Base-by-base conservation (phyloP, 2,888 invertebrate genomes). In the Rhyacophila evoluta region DNA sequence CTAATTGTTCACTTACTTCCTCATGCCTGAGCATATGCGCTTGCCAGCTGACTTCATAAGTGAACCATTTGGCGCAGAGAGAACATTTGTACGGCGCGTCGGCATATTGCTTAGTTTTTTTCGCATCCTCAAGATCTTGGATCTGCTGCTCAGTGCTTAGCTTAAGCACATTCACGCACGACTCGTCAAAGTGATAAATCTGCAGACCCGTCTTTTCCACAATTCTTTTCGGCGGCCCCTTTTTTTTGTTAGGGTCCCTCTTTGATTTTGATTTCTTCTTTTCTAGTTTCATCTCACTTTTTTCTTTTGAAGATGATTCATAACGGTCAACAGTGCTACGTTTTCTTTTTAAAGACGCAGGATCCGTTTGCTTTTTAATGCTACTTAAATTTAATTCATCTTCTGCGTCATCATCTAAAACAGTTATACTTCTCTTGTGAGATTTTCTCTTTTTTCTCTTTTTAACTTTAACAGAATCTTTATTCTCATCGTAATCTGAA, bases 1-100 rank as follows among this genome's bases (percentile, higher is more conserved):
- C n/a, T n/a, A n/a, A n/a, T n/a, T n/a, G n/a, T n/a, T n/a, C 10
- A 69, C 69, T 69, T n/a, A 69, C 69, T 15, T 69, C 69, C 29
- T 69, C 33, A 29, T 69, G 69, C 28, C 33, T 28, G 6, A 69
- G 29, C 29, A 69, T 28, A 29, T 69, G 69, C 0, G 69, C 69
- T n/a, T 33, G 28, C 29, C 28, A 33, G 28, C 69, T 33, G 12
- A 69, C 29, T 33, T 69, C 69, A 29, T 69, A 69, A 6, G 69
- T 69, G 28, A 69, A 69, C 69, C 69, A 69, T 3, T 69, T 69
- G 28, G 69, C 69, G 33, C 69, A 69, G n/a, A 29, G 33, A 3
- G 28, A 33, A 10, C 69, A 69, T 28, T 28, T 28, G 69, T 29
- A 69, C 12, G 69, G 69, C 15, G 69, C 28, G 12, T 28, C 28